A percentile compares a stretch with the other conserved stretches of the same genome.
Conservation (phyloP, 2,888 invertebrate species). For the Tyria jacobaeae region DNA sequence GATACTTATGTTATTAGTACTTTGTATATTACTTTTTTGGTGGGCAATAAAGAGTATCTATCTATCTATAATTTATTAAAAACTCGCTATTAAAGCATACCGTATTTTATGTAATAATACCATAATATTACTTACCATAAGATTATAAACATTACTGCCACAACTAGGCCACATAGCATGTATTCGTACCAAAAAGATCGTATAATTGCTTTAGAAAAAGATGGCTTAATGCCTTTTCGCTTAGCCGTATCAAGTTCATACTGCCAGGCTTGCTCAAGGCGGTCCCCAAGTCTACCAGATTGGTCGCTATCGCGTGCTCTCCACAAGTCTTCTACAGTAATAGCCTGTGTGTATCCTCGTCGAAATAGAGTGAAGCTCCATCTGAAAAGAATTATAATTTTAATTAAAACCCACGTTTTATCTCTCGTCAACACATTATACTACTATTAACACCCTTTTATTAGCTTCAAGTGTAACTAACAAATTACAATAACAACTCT, state of each 20-base stretch:
- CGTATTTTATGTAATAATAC: too few species aligned
- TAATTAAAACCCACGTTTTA: too few species aligned
- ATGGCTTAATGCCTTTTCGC: conserved; percentile 84
- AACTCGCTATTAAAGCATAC: neutral
- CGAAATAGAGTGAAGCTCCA: conserved; percentile 89
- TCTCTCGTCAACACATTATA: too few species aligned
- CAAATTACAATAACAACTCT: too few species aligned
- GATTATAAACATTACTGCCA: conserved; percentile 86
- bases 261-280: conserved; percentile 89
- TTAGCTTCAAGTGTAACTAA: too few species aligned
- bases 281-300: conserved; percentile 89
- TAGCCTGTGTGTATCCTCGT: conserved; percentile 88
- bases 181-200: conserved; percentile 88
- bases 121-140: conserved; percentile 81
- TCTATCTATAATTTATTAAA: neutral
- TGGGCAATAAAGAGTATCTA: too few species aligned
- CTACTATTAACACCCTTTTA: too few species aligned
- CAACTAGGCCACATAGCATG: conserved; percentile 86
- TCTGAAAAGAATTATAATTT: conserved; percentile 76
- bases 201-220: conserved; percentile 86
- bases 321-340: conserved; percentile 89
- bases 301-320: conserved; percentile 87
- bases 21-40: too few species aligned
- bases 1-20: too few species aligned
- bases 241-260: conserved; percentile 83